Percentiles rank a stretch among this genome's conserved stretches.
These are phyloP conservation scores for Gallinago paraguaiae DNA, from an alignment of 2,113 vertebrate genomes.

Conservation along the genomic window DNA sequence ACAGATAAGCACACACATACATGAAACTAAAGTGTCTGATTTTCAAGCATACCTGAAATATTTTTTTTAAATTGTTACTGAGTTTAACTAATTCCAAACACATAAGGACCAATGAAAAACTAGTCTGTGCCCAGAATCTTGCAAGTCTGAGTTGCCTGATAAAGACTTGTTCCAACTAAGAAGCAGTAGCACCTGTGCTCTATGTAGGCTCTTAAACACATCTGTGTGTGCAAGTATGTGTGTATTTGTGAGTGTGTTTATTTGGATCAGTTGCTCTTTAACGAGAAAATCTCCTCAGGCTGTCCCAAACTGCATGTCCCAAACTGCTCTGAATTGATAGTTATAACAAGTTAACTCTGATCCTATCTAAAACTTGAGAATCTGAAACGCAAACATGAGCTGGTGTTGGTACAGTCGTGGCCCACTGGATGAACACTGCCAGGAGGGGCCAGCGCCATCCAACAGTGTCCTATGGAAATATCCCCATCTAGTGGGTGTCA, in stretches of 20 bases:
- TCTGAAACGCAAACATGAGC: background rate
- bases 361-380: background rate
- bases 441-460: background rate
- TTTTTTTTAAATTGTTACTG: background rate
- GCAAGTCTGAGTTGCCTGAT: background rate
- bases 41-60: background rate
- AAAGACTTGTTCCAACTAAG: background rate
- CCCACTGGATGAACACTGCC: background rate
- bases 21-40: background rate
- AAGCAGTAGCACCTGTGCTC: background rate
- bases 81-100: background rate
- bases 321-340: background rate
- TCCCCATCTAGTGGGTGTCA: slow-evolving; percentile 67
- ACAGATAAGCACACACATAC: background rate
- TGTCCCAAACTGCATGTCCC: background rate
- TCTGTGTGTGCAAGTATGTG: background rate
- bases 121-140: background rate
- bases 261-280: background rate
- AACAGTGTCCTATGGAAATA: background rate
- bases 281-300: background rate
- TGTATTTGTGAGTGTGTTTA: background rate
- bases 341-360: background rate
- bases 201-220: background rate
- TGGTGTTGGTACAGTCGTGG: fast-evolving
- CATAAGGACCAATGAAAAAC: background rate